phyloP scores from a whole-genome alignment of 2,113 vertebrate genomes.

The Brachirus orientalis region DNA sequence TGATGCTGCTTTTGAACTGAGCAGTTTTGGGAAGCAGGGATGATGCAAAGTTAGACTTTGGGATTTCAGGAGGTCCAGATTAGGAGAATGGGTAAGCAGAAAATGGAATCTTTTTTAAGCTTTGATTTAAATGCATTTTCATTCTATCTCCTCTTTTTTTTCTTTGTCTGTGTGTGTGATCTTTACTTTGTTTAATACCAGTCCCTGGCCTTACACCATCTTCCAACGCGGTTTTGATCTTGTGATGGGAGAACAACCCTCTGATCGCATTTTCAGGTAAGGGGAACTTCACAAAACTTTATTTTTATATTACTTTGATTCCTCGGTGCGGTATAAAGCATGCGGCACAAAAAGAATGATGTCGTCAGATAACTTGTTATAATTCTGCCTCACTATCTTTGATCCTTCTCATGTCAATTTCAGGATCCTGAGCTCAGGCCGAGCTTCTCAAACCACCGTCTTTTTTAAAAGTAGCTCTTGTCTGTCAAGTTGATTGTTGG shows the following conservation, averaged over 20 bases:
- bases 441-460: neutral
- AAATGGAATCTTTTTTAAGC: conserved; percentile 33
- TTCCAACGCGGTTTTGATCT: conserved; percentile 98
- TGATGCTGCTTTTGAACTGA: conserved; percentile 18
- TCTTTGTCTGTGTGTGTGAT: conserved; percentile 57
- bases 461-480: no score
- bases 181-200: conserved; percentile 67
- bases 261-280: conserved; percentile 99
- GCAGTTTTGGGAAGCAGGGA: conserved; percentile 18
- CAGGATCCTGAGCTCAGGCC: neutral
- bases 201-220: conserved; percentile 98
- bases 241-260: conserved; percentile 97
- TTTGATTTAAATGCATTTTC: conserved; percentile 67
- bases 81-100: conserved; percentile 42
- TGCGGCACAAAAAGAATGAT: conserved; percentile 3
- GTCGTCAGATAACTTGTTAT: conserved; percentile 23
- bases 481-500: no score
- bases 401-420: neutral
- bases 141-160: conserved; percentile 51
- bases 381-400: conserved; percentile 1
- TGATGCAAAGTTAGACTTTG: conserved; percentile 32
- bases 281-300: conserved; percentile 58
- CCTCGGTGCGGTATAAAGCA: neutral
- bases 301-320: conserved; percentile 23
- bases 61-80: conserved; percentile 46